Evolutionary conservation across 2,797 vertebrate genomes (phyloP).

Genomic region (Peromyscus nudipes): DNA sequence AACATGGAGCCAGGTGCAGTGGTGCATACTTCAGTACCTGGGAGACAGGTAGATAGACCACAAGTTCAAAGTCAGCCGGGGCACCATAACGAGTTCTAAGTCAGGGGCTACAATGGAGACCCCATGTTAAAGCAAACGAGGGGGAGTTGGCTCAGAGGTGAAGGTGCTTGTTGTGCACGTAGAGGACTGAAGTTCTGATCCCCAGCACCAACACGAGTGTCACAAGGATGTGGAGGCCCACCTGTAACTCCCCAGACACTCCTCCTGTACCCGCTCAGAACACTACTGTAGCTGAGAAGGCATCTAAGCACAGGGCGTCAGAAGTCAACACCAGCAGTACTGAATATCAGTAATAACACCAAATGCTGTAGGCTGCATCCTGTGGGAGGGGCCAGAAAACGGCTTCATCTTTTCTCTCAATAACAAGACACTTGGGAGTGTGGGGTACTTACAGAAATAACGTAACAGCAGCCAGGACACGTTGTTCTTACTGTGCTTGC

Average conservation of each 20-base stretch:
- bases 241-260: neutral
- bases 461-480: no score
- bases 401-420: neutral
- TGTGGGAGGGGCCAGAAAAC: neutral
- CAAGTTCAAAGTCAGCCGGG: neutral
- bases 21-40: neutral
- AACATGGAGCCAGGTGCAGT: neutral
- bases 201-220: neutral
- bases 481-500: rapidly evolving
- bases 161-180: neutral
- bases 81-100: neutral
- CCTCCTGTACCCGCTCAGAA: neutral
- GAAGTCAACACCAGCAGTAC: neutral
- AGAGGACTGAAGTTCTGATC: neutral
- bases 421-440: neutral
- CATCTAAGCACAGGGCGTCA: neutral
- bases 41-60: neutral
- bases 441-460: neutral
- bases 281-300: neutral
- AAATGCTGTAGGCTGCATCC: neutral
- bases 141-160: neutral
- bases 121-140: neutral
- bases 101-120: neutral
- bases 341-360: neutral
- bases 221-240: no score